Conservation (phyloP, 2,888 invertebrate species). For the Conus canariensis region DNA sequence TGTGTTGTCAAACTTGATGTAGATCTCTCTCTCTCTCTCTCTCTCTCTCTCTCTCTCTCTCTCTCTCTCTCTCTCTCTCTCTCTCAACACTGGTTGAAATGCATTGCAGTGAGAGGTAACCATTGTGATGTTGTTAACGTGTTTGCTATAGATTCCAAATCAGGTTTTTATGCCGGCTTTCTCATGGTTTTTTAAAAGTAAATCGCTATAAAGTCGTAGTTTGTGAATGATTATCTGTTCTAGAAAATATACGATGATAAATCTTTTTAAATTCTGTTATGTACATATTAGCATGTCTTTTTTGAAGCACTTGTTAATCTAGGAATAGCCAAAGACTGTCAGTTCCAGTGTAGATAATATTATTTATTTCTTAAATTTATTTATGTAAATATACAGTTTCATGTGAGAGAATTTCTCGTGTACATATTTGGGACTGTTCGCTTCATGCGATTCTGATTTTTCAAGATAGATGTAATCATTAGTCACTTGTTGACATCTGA, state of each 20-base stretch:
- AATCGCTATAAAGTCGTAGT: neutral
- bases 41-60: constrained; percentile 17
- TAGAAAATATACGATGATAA: neutral
- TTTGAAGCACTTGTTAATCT: constrained; percentile 13
- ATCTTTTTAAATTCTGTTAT: neutral
- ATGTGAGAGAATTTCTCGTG: neutral
- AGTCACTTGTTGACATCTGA: neutral
- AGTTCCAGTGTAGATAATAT: neutral
- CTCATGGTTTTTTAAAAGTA: neutral
- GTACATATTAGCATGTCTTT: neutral
- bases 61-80: constrained; percentile 14
- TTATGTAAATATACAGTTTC: constrained; percentile 1
- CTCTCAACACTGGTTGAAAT: neutral
- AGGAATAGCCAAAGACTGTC: constrained; percentile 10
- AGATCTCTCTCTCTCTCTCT: constrained; percentile 10
- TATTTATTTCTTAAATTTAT: neutral
- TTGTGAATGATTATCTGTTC: neutral
- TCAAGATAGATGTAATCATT: neutral
- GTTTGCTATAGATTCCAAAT: neutral
- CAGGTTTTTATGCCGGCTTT: neutral
- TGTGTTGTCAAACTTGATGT: neutral
- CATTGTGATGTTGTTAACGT: neutral
- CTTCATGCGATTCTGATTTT: neutral
- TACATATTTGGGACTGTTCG: neutral
- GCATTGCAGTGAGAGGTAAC: neutral